phyloP scores from a whole-genome alignment of 2,888 invertebrate genomes.

The Strigamia crassipes region DNA sequence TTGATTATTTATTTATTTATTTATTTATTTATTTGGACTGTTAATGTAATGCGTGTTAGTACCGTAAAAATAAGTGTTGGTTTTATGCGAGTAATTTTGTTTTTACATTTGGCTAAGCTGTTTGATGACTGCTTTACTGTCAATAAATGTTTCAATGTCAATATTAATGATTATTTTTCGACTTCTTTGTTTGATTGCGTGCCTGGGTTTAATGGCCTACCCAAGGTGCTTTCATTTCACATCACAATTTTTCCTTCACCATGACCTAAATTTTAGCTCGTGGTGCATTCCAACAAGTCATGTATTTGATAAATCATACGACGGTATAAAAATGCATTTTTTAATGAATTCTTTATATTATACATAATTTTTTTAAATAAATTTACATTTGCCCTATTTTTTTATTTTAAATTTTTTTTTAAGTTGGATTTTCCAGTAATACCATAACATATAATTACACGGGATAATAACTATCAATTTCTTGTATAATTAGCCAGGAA shows the following conservation, averaged over 20 bases:
- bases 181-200: conserved; percentile 13
- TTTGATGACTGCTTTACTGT: too few species aligned
- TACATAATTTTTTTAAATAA: neutral
- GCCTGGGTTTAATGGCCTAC: neutral
- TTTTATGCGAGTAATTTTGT: too few species aligned
- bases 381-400: neutral
- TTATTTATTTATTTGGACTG: too few species aligned
- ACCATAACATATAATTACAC: neutral
- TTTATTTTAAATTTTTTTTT: neutral
- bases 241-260: neutral
- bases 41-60: too few species aligned
- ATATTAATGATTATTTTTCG: neutral
- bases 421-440: neutral
- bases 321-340: neutral
- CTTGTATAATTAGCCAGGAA: neutral
- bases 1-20: too few species aligned
- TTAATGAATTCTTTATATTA: neutral
- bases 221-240: conserved; percentile 6
- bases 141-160: neutral
- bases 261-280: neutral
- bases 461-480: neutral
- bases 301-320: neutral
- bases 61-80: too few species aligned
- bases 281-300: neutral
- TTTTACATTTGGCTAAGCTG: too few species aligned